Evolutionary conservation across 2,888 invertebrate genomes (phyloP), one percentile per base, ranked within the genome.

Genomic region (Augiades crinisus): DNA sequence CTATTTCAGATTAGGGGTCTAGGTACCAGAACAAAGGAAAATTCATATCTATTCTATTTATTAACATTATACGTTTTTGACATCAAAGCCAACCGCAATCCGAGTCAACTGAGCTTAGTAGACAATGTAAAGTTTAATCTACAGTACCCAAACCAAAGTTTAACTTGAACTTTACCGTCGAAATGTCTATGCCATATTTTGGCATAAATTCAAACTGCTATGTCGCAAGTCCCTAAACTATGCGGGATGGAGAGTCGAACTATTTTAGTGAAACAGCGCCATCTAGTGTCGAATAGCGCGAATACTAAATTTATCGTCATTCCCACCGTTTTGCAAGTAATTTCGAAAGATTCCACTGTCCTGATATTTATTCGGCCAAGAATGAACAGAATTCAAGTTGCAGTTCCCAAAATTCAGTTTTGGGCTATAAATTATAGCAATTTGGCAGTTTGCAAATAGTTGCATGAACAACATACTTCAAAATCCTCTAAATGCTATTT

Each of bases 191-290:
- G 53, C 62, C 63, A 75, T 72, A 77, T 74, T 78, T 76, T 64
- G 71, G 70, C 76, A 75, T 78, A 77, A 78, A 78, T 77, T 75
- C 72, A 67, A 78, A 77, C 65, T 72, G 70, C 41, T 38, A 27
- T 47, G 38, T 47, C 47, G 34, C 38, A 8, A 38, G 38, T 38
- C 38, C 33, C 45, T 44, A 54, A 67, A 65, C 62, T 64, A 64
- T 67, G 62, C 57, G 44, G 30, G 40, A 38, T 30, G 60, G 54
- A 55, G 33, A 55, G 33, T 16, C 40, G 8, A 49, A 67, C 73
- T 76, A 74, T 72, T 78, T 75, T 49, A 34, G 13, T 38, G 27
- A 34, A 49, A 41, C 63, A 73, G 53, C 74, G 81, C 76, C 81
- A 81, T 80, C 81, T 81, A 77, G 59, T 64, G 72, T 60, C 37